Conservation (phyloP, 2,797 vertebrate species). For the Artibeus lituratus region DNA sequence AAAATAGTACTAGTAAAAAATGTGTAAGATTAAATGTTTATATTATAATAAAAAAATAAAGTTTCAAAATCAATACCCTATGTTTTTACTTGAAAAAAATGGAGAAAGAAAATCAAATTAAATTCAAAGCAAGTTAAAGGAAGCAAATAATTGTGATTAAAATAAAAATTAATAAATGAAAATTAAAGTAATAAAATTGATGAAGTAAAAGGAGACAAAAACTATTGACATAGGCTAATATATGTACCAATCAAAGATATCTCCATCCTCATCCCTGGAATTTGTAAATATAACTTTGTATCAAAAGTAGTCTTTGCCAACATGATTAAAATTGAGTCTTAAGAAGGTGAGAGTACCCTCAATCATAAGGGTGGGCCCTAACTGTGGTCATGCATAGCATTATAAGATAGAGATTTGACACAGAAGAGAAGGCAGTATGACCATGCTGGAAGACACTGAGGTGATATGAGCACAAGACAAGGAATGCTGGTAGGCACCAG, state of each 20-base stretch:
- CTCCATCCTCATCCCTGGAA: background rate
- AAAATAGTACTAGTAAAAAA: too few species aligned
- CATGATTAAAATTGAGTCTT: background rate
- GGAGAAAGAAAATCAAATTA: too few species aligned
- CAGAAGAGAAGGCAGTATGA: background rate
- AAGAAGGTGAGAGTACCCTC: background rate
- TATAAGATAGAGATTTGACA: background rate
- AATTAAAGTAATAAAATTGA: background rate
- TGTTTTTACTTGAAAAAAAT: too few species aligned
- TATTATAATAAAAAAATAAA: too few species aligned
- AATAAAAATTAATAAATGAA: background rate
- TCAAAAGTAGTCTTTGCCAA: background rate
- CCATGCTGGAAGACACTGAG: background rate
- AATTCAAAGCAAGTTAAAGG: background rate
- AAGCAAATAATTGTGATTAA: background rate
- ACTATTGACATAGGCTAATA: background rate
- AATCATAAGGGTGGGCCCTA: background rate
- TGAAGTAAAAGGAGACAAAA: background rate
- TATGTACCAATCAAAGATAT: background rate
- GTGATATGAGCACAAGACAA: fast-evolving
- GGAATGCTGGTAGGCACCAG: background rate
- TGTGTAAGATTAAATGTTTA: too few species aligned
- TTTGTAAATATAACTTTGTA: background rate
- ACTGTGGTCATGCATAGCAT: background rate
- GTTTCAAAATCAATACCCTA: background rate